These are phyloP conservation scores for Hassar affinis DNA, from an alignment of 2,113 vertebrate genomes.

Conservation along the genomic window DNA sequence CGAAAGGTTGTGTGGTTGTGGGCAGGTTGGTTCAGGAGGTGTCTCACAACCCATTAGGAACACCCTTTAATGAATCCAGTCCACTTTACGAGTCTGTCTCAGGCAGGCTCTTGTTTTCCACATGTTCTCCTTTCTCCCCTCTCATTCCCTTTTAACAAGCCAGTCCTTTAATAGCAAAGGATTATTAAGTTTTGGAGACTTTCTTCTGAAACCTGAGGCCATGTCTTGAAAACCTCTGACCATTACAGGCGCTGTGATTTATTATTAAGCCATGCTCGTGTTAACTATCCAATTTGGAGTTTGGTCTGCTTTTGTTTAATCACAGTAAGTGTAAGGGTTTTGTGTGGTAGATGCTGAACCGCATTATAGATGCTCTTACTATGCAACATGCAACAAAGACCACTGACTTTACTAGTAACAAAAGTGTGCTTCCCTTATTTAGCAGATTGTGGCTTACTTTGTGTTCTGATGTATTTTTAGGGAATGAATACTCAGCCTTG, in stretches of 20 bases:
- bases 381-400: neutral
- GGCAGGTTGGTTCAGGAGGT: conserved; percentile 38
- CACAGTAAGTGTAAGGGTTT: neutral
- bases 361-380: neutral
- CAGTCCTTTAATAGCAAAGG: conserved; percentile 33
- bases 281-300: conserved; percentile 21
- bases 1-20: conserved; percentile 15
- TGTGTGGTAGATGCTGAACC: neutral
- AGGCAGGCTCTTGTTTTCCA: conserved; percentile 46
- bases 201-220: conserved; percentile 39
- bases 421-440: neutral
- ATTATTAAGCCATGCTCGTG: conserved; percentile 32
- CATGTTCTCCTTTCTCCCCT: conserved; percentile 14
- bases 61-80: conserved; percentile 44
- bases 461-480: conserved; percentile 27
- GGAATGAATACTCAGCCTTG: conserved; percentile 20
- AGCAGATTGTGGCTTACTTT: neutral
- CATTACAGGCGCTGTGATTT: conserved; percentile 39
- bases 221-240: conserved; percentile 21
- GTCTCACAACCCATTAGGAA: conserved; percentile 45
- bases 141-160: conserved; percentile 46
- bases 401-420: neutral
- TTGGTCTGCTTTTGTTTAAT: conserved; percentile 16
- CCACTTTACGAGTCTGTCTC: conserved; percentile 48
- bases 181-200: conserved; percentile 46